A percentile compares a stretch with the other conserved stretches of the same genome.
These are phyloP conservation scores for Nycteola revayana DNA, from an alignment of 2,888 invertebrate species.

Conservation along the genomic window DNA sequence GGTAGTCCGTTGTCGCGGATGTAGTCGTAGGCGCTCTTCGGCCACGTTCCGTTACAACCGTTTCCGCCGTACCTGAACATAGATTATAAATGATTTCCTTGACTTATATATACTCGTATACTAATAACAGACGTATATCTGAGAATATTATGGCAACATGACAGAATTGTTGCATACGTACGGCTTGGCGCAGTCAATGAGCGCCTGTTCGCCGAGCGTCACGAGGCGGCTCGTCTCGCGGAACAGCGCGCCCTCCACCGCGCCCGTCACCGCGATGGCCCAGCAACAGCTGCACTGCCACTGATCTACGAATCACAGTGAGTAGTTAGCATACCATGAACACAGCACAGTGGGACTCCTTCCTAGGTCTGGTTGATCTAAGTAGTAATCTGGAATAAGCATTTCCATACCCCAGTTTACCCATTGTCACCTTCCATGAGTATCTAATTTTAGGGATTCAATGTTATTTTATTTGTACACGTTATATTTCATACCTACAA, in stretches of 20 bases:
- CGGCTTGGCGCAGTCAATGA: constrained; percentile 67
- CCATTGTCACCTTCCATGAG: no score
- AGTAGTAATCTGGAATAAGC: no score
- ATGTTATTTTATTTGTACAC: no score
- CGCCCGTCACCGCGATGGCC: constrained; percentile 69
- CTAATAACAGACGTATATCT: not conserved
- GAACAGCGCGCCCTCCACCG: constrained; percentile 71
- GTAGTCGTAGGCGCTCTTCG: constrained; percentile 60
- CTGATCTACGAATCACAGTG: constrained; percentile 47
- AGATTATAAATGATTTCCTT: no score
- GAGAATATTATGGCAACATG: not conserved
- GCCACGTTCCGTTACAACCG: constrained; percentile 66
- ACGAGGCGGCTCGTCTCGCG: constrained; percentile 52
- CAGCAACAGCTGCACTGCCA: constrained; percentile 62
- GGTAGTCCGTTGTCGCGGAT: constrained; percentile 52
- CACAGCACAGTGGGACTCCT: no score
- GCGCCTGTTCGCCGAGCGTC: constrained; percentile 60
- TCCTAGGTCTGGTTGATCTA: no score
- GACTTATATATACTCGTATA: no score
- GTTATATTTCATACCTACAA: no score
- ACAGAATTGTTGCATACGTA: constrained; percentile 28
- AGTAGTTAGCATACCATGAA: not conserved
- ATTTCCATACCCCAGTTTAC: no score
- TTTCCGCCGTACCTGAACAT: constrained; percentile 48
- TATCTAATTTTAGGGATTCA: no score